Percentiles rank a stretch among this genome's conserved stretches.
Conservation (phyloP, 2,888 invertebrate species). For the Hoplodrina blanda region DNA sequence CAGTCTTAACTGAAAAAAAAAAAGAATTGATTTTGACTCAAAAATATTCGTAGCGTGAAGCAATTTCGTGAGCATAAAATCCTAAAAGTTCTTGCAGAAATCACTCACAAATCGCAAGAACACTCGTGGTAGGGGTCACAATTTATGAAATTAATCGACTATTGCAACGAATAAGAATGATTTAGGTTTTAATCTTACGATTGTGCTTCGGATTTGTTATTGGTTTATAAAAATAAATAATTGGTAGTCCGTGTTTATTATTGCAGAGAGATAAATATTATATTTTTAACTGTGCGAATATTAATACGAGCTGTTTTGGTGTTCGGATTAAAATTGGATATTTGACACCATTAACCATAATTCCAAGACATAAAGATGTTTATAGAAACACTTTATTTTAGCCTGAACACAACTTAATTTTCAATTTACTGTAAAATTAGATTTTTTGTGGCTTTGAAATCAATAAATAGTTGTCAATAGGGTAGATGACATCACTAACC, state of each 20-base stretch:
- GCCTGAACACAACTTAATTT: too few species aligned
- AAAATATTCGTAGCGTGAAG: too few species aligned
- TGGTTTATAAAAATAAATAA: conserved; percentile 65
- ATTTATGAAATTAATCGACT: conserved; percentile 70
- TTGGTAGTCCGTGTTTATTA: conserved; percentile 64
- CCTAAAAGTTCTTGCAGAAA: background rate
- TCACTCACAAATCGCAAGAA: background rate
- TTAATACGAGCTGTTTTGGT: conserved; percentile 48
- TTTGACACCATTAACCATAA: too few species aligned
- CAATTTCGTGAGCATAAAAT: too few species aligned
- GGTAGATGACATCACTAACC: too few species aligned
- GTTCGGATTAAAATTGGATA: conserved; percentile 22
- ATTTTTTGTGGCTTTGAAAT: too few species aligned
- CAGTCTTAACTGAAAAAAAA: too few species aligned
- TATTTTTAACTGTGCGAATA: conserved; percentile 54
- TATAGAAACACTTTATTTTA: too few species aligned
- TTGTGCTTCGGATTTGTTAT: conserved; percentile 53
- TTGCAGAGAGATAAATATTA: conserved; percentile 51
- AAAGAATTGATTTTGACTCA: too few species aligned
- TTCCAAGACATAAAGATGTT: too few species aligned
- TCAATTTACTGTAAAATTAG: too few species aligned
- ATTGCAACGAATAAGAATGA: conserved; percentile 66
- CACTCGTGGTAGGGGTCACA: conserved; percentile 60
- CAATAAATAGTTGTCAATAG: too few species aligned
- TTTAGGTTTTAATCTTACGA: conserved; percentile 77